phyloP scores from a whole-genome alignment of 2,113 vertebrate genomes.

The Conger conger region DNA sequence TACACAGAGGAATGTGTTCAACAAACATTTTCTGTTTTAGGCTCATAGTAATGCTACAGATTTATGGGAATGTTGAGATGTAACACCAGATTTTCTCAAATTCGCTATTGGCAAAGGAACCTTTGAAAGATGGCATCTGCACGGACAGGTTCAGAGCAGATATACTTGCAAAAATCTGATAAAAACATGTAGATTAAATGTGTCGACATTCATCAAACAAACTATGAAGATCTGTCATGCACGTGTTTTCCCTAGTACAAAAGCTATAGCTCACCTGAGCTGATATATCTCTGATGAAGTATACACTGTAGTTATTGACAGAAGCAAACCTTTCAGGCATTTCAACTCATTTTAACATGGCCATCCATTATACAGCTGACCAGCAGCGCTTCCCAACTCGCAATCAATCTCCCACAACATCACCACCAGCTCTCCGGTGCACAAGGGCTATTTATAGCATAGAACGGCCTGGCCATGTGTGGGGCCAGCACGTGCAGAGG shows the following conservation, averaged over 20 bases:
- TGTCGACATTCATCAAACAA: neutral
- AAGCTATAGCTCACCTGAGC: neutral
- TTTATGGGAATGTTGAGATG: neutral
- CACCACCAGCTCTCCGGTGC: constrained; percentile 13
- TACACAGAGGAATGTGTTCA: neutral
- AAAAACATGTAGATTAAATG: neutral
- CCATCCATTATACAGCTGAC: neutral
- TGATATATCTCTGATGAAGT: neutral
- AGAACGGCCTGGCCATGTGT: constrained; percentile 48
- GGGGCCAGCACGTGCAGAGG: constrained; percentile 51
- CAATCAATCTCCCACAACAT: constrained; percentile 26
- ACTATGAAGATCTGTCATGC: neutral
- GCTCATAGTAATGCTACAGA: neutral
- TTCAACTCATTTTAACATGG: neutral
- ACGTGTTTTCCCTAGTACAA: neutral
- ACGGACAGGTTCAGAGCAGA: neutral
- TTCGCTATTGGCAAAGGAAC: neutral
- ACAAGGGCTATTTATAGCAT: constrained; percentile 56
- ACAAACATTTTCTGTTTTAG: neutral
- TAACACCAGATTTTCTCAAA: neutral
- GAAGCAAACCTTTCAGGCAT: neutral
- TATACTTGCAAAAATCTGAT: neutral
- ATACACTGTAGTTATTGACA: neutral
- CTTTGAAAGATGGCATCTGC: neutral
- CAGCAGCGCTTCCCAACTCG: constrained; percentile 23